Percentiles rank a stretch among this genome's conserved stretches.
These are phyloP conservation scores for Pseudonaja textilis DNA, from an alignment of 2,113 vertebrate species.

Conservation along the genomic window DNA sequence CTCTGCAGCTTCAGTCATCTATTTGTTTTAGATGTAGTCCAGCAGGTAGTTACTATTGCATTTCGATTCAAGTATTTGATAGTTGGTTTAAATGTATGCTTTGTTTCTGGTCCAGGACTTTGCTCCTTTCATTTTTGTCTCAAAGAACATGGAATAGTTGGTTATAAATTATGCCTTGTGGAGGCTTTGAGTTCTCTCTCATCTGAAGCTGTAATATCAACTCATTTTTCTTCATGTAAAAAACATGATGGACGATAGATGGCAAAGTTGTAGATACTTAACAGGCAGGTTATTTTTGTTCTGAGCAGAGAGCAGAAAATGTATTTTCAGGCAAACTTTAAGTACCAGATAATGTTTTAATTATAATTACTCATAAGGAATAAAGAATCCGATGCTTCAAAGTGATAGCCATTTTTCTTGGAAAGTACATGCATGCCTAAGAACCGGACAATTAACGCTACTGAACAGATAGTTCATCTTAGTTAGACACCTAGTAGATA, in stretches of 20 bases:
- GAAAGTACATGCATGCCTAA: conserved; percentile 48
- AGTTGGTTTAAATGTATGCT: conserved; percentile 30
- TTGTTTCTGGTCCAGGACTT: conserved; percentile 35
- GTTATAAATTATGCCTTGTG: conserved; percentile 31
- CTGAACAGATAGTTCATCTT: conserved; percentile 51
- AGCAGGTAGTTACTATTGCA: neutral
- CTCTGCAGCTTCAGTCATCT: neutral
- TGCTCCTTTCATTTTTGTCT: conserved; percentile 29
- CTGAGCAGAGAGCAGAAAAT: conserved; percentile 41
- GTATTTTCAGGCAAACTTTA: conserved; percentile 38
- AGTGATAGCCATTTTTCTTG: conserved; percentile 52
- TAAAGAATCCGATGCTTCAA: conserved; percentile 45
- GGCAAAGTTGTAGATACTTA: conserved; percentile 23
- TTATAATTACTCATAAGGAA: conserved; percentile 55
- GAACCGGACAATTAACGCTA: conserved; percentile 59
- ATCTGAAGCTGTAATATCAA: conserved; percentile 38
- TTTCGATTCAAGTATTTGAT: conserved; percentile 27
- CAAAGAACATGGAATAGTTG: conserved; percentile 29
- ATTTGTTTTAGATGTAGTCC: conserved; percentile 4
- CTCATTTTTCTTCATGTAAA: conserved; percentile 43
- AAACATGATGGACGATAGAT: conserved; percentile 40
- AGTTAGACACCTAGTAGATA: conserved; percentile 53
- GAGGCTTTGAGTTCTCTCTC: conserved; percentile 34
- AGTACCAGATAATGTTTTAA: conserved; percentile 40
- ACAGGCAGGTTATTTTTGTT: neutral